Percentiles rank a stretch among this genome's conserved stretches.
Conservation (phyloP, 2,888 invertebrate species). For the Hemithea aestivaria region DNA sequence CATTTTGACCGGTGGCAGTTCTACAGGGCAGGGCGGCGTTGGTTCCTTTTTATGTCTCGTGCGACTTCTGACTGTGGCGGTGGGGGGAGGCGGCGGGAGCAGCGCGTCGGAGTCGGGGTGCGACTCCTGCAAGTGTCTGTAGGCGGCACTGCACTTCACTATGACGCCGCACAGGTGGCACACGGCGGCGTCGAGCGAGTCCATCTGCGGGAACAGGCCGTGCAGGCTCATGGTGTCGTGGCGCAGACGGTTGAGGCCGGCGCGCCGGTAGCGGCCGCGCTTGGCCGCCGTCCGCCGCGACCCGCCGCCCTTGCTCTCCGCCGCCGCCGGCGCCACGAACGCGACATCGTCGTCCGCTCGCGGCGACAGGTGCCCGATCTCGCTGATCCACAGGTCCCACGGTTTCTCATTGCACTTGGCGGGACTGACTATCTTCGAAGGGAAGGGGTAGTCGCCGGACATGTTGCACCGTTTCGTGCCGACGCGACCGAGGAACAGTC, state of each 20-base stretch:
- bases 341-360: slow-evolving; percentile 59
- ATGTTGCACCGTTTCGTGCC: slow-evolving; percentile 56
- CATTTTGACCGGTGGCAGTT: slow-evolving; percentile 55
- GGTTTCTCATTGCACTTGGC: slow-evolving; percentile 73
- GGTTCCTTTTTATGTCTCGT: slow-evolving; percentile 67
- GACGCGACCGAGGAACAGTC: slow-evolving; percentile 44
- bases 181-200: slow-evolving; percentile 86
- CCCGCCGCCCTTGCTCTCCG: slow-evolving; percentile 50
- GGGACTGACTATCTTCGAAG: slow-evolving; percentile 67
- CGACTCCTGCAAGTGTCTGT: slow-evolving; percentile 83
- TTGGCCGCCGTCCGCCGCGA: slow-evolving; percentile 47
- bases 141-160: slow-evolving; percentile 88
- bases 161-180: slow-evolving; percentile 88
- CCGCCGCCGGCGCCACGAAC: slow-evolving; percentile 51
- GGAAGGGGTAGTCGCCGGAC: slow-evolving; percentile 67
- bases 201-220: slow-evolving; percentile 88
- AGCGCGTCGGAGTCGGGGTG: slow-evolving; percentile 67
- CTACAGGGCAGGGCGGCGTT: slow-evolving; percentile 57
- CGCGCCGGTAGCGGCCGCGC: slow-evolving; percentile 53
- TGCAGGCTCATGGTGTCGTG: slow-evolving; percentile 85
- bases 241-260: slow-evolving; percentile 75
- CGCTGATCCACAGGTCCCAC: slow-evolving; percentile 74
- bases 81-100: slow-evolving; percentile 67
- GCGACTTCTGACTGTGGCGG: slow-evolving; percentile 48
- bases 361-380: slow-evolving; percentile 71